A percentile compares a stretch with the other conserved stretches of the same genome.
phyloP scores from a whole-genome alignment of 2,113 vertebrate genomes.

The Xenopus tropicalis region DNA sequence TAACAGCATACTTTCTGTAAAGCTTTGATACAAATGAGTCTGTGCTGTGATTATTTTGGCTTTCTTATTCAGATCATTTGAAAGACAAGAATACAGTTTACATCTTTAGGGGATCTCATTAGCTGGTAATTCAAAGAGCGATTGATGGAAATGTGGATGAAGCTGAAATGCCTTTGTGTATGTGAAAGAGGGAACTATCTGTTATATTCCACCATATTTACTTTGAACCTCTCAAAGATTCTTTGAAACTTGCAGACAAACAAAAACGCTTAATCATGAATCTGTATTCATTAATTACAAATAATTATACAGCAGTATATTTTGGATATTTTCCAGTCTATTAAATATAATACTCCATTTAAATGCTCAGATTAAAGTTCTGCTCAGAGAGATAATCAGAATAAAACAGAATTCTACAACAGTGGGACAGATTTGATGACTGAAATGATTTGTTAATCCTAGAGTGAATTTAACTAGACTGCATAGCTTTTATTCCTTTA shows the following conservation, averaged over 20 bases:
- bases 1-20: constrained; percentile 14
- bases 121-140: constrained; percentile 33
- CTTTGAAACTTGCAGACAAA: constrained; percentile 33
- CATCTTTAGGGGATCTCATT: constrained; percentile 34
- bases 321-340: not conserved
- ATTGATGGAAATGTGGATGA: constrained; percentile 12
- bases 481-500: too few relatives aligned
- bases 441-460: too few relatives aligned
- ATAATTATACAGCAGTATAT: not conserved
- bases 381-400: not conserved
- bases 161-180: constrained; percentile 28
- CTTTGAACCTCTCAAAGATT: constrained; percentile 29
- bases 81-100: constrained; percentile 16
- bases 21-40: constrained; percentile 16
- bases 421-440: too few relatives aligned
- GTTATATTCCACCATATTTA: constrained; percentile 20
- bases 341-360: not conserved
- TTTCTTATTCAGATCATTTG: constrained; percentile 15
- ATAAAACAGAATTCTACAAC: too few relatives aligned
- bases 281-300: constrained; percentile 3
- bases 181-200: constrained; percentile 37
- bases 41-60: not conserved
- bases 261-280: constrained; percentile 4
- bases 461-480: too few relatives aligned
- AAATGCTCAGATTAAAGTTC: not conserved